Evolutionary conservation across 2,888 invertebrate species (phyloP), one percentile per base, ranked within the genome.

Genomic region (Chelonus formosanus): DNA sequence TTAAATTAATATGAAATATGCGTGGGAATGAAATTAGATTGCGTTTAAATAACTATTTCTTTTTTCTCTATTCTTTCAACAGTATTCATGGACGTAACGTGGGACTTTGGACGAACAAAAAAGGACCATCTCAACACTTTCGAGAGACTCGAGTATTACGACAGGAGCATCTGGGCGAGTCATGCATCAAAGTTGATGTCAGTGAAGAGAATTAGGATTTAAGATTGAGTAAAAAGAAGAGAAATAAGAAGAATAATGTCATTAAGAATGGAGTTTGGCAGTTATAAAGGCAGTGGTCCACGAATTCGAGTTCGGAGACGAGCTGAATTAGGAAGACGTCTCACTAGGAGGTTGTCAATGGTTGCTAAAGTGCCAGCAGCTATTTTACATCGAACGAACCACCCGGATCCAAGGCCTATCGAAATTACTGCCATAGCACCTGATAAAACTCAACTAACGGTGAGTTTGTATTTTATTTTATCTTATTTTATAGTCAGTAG

Each of bases 381-480:
- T 40, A 87, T 89, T 75, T 87, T 88, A 74, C 88, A 88, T 76
- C 87, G 87, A 71, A 77, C 79, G n/a, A 76, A 78, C 71, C 80
- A 79, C 20, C 82, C 83, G 40, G 83, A 82, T 60, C 81, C 81
- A 4, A 85, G 87, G 75, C 84, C 87, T 55, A 86, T 89, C 73
- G 89, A 90, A 73, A 86, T 90, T 65, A 88, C 89, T 8, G 86
- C 89, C 67, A 89, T 90, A 75, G 87, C 88, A 48, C 90, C 90
- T 43, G 90, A 90, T 78, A 90, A 89, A 84, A 86, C 88, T 6
- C 89, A 89, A 77, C 87, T 86, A 84, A 88, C 89, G 86, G 90
- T 90, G 84, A 86, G 84, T 80, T 63, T 10, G 54, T 45, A 5
- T 3, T 40, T 59, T 10, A 10, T 8, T 20, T 48, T n/a, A 5